Conservation (phyloP, 2,888 invertebrate genomes). For the Eupithecia inturbata region DNA sequence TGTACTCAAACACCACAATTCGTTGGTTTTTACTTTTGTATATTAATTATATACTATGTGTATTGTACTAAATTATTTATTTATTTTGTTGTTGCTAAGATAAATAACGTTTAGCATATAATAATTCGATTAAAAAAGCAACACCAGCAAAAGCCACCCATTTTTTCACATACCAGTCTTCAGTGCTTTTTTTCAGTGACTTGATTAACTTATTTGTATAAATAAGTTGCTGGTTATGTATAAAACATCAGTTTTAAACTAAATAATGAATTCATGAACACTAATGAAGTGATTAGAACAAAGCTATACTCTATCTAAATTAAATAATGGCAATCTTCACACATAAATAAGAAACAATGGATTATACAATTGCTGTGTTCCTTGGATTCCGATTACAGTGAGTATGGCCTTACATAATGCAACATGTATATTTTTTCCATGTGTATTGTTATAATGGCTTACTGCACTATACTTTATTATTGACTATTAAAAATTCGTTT, state of each 20-base stretch:
- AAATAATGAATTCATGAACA: not conserved
- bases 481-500: not conserved
- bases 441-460: slow-evolving; percentile 2
- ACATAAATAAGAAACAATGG: slow-evolving; percentile 32
- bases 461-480: not conserved
- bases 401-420: slow-evolving; percentile 21
- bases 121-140: not conserved
- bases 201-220: not conserved
- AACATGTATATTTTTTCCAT: slow-evolving; percentile 9
- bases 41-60: too few relatives aligned
- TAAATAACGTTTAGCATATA: not conserved
- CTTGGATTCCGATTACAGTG: slow-evolving; percentile 18
- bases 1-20: not conserved
- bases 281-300: slow-evolving; percentile 9
- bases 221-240: too few relatives aligned
- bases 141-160: not conserved
- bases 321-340: slow-evolving; percentile 30
- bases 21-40: not conserved
- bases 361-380: slow-evolving; percentile 26
- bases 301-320: slow-evolving; percentile 21
- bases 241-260: not conserved
- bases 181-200: not conserved
- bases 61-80: too few relatives aligned
- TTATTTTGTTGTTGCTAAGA: not conserved
- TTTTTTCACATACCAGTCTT: not conserved